Evolutionary conservation across 2,797 vertebrate genomes (phyloP).

Genomic region (Coregonus sp.): DNA sequence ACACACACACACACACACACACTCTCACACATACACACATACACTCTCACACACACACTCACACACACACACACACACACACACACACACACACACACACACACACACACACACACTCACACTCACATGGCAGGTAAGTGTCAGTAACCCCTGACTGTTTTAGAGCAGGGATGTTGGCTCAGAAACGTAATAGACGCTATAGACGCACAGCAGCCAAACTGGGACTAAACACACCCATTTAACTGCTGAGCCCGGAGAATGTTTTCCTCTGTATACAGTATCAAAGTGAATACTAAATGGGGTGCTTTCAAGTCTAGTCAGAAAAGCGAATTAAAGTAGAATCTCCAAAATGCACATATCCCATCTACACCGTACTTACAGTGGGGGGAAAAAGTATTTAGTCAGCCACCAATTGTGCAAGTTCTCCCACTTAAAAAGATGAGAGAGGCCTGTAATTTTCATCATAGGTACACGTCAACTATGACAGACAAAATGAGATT

Average conservation of each 20-base stretch:
- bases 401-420: too few species aligned
- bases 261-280: slow-evolving; percentile 47
- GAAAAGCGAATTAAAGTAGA: slow-evolving; percentile 50
- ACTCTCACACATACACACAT: too few species aligned
- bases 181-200: slow-evolving; percentile 40
- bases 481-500: too few species aligned
- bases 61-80: slow-evolving; percentile 18
- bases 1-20: too few species aligned
- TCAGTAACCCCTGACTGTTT: slow-evolving; percentile 4
- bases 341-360: slow-evolving; percentile 30
- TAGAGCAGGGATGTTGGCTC: slow-evolving; percentile 11
- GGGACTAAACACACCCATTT: slow-evolving; percentile 39
- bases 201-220: slow-evolving; percentile 33
- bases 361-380: slow-evolving; percentile 36
- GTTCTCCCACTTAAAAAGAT: too few species aligned
- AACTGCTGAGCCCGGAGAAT: slow-evolving; percentile 57
- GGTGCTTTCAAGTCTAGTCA: slow-evolving; percentile 62
- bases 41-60: not conserved
- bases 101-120: slow-evolving; percentile 12
- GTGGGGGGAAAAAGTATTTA: too few species aligned
- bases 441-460: too few species aligned
- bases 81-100: slow-evolving; percentile 17
- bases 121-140: slow-evolving; percentile 2
- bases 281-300: slow-evolving; percentile 69
- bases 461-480: too few species aligned